Base-by-base conservation (phyloP, 2,888 invertebrate species). In the Acleris cristana region DNA sequence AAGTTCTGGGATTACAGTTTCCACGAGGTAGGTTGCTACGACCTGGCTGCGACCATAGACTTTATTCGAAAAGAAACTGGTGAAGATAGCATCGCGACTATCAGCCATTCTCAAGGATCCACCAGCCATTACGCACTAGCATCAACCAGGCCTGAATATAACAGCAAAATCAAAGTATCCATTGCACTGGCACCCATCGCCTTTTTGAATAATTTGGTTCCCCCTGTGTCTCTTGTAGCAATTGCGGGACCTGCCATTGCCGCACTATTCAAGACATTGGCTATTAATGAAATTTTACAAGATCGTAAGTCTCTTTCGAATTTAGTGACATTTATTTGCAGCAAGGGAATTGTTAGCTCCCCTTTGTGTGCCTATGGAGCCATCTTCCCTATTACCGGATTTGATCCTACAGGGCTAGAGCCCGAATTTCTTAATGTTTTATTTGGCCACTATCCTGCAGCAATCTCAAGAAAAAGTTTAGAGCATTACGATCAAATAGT, bases 391-490 rank as follows among this genome's bases (percentile, higher is more conserved):
- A 44, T 53, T 21, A 7, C 23, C 8, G 69, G 69, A 21, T 45
- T 40, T 19, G 76, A 83, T 44, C 26, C 69, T 0, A 63, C 59
- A 0, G 74, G 79, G 21, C 70, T 84, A 0, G 82, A 82, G 16
- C 73, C 70, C 0, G 70, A 71, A 1, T 84, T 82, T 62, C 71
- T 74, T 2, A 65, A 71, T 0, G 44, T 72, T 0, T 58, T 79
- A 0, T 8, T 78, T 0, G 76, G 74, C 1, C 82, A 85, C 57
- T 82, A 76, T 30, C 87, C 87, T 0, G 76, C 80, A 0, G 81
- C 84, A 0, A 77, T 77, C 0, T 85, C 86, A 0, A 72, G 75
- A 14, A 86, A 78, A 69, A 82, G 80, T 53, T 56, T 85, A 12
- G 63, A 76, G 2, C 87, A 88, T 65, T 77, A 74, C 19, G 64